A percentile compares a stretch with the other conserved stretches of the same genome.
phyloP scores from a whole-genome alignment of 2,797 vertebrate genomes.

The Thaleichthys pacificus region DNA sequence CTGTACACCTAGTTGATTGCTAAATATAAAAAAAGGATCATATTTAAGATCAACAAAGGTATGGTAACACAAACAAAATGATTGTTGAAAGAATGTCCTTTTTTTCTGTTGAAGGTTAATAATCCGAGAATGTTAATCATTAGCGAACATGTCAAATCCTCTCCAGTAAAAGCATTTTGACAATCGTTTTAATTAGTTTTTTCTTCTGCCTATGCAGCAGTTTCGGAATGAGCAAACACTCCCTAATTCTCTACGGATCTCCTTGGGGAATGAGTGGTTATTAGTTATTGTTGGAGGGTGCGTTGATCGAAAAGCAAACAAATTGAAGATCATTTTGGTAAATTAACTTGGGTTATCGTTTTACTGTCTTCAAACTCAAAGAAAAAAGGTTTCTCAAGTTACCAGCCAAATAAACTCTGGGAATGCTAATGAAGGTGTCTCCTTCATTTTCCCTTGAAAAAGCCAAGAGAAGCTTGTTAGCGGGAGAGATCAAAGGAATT shows the following conservation, averaged over 20 bases:
- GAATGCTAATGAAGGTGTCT: constrained; percentile 48
- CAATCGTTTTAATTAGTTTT: constrained; percentile 32
- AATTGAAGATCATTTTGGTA: constrained; percentile 23
- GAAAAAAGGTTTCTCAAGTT: constrained; percentile 38
- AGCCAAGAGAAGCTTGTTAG: constrained; percentile 48
- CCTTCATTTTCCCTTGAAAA: constrained; percentile 48
- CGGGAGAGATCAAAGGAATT: constrained; percentile 57
- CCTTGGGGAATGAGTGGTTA: constrained; percentile 28
- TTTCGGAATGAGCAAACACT: constrained; percentile 25
- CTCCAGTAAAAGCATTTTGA: constrained; percentile 5
- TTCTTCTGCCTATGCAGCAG: constrained; percentile 4
- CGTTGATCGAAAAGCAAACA: constrained; percentile 30
- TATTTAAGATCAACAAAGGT: too few relatives aligned
- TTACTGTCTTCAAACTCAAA: constrained; percentile 39
- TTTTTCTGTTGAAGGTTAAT: too few relatives aligned
- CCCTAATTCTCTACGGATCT: constrained; percentile 13
- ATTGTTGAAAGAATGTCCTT: too few relatives aligned
- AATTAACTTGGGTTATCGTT: constrained; percentile 51
- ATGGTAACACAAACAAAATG: too few relatives aligned
- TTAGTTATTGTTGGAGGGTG: constrained; percentile 37
- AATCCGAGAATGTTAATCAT: too few relatives aligned
- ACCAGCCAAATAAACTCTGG: constrained; percentile 38
- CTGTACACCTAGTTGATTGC: constrained; percentile 27
- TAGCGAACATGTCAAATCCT: too few relatives aligned
- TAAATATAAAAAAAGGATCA: too few relatives aligned